These are phyloP conservation scores for Disparrhopalites patrizii DNA, from an alignment of 2,888 invertebrate genomes.

Conservation along the genomic window DNA sequence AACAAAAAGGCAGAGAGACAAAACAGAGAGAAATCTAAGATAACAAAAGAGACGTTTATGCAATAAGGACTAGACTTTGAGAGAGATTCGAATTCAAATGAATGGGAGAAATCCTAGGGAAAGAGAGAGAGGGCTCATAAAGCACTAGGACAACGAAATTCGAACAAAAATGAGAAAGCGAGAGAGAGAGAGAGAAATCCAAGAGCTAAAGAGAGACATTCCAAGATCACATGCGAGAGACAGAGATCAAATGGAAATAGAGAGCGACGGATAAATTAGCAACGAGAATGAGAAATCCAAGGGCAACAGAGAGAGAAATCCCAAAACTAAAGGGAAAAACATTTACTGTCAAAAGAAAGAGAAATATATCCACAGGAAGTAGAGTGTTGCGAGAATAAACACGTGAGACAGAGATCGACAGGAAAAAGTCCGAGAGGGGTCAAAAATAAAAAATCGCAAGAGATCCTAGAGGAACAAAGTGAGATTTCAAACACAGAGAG, in stretches of 20 bases:
- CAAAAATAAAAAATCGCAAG: too few relatives aligned
- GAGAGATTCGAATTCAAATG: too few relatives aligned
- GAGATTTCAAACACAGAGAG: too few relatives aligned
- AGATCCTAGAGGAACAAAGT: too few relatives aligned
- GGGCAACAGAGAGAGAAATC: conserved; percentile 1
- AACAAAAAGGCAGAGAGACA: too few relatives aligned
- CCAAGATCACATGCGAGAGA: not conserved
- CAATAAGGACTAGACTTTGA: too few relatives aligned
- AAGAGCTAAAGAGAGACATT: not conserved
- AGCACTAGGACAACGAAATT: not conserved
- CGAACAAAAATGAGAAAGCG: not conserved
- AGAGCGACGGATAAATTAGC: not conserved
- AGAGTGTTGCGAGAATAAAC: too few relatives aligned
- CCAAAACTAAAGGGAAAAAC: conserved; percentile 8
- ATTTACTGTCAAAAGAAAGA: too few relatives aligned
- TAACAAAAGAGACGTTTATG: too few relatives aligned
- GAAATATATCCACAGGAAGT: too few relatives aligned
- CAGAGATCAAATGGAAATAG: not conserved
- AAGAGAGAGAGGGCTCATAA: not conserved
- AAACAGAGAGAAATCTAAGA: too few relatives aligned
- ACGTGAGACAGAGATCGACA: not conserved
- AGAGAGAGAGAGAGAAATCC: not conserved
- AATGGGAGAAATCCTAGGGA: too few relatives aligned
- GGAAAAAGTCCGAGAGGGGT: conserved; percentile 12
- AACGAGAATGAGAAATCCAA: not conserved